Evolutionary conservation across 2,888 invertebrate species (phyloP).

Genomic region (Trichacis sp.): DNA sequence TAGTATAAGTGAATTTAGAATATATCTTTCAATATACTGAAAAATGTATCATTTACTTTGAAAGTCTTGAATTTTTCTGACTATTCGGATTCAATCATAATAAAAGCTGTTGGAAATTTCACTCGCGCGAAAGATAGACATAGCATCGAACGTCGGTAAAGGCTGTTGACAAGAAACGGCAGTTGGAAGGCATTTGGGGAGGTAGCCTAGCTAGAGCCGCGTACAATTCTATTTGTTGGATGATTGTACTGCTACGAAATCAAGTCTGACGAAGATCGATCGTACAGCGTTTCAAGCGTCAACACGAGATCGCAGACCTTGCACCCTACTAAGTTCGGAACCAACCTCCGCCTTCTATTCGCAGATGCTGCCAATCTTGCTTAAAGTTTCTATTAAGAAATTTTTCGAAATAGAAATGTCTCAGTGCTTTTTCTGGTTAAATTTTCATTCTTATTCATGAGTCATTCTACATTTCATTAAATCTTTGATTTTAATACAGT

Average conservation of each 20-base stretch:
- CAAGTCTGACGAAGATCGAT: conserved; percentile 70
- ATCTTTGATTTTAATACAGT: no score
- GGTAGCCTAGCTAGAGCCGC: conserved; percentile 54
- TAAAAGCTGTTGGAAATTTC: conserved; percentile 10
- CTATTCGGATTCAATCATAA: neutral
- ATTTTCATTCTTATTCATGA: no score
- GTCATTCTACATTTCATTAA: no score
- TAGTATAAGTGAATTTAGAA: no score
- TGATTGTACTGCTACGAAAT: conserved; percentile 69
- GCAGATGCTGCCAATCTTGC: conserved; percentile 66
- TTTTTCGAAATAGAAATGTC: conserved; percentile 55
- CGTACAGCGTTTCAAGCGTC: conserved; percentile 66
- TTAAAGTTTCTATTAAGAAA: conserved; percentile 66
- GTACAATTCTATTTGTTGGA: conserved; percentile 69
- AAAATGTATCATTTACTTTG: no score
- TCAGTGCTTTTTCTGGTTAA: conserved; percentile 17
- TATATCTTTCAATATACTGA: no score
- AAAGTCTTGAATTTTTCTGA: neutral
- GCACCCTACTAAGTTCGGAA: conserved; percentile 42
- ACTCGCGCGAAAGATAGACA: conserved; percentile 27
- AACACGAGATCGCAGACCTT: conserved; percentile 59
- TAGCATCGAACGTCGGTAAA: conserved; percentile 38
- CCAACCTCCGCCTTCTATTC: conserved; percentile 45
- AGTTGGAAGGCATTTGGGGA: conserved; percentile 60
- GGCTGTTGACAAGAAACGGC: conserved; percentile 64